Base-by-base conservation (phyloP, 2,888 invertebrate species). In the Lasioglossum oenotherae region DNA sequence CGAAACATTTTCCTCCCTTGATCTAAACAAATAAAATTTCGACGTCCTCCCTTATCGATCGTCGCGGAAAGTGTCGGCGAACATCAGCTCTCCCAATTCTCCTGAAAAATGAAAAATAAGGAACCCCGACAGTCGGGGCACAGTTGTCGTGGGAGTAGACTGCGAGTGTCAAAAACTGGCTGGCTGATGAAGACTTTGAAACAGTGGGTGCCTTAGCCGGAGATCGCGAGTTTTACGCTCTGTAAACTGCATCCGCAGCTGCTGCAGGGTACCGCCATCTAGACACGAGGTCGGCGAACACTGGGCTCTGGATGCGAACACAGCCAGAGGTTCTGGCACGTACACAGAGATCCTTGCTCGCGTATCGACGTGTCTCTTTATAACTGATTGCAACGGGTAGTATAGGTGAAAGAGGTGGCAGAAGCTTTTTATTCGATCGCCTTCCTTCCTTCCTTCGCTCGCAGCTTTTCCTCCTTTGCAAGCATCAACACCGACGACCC, bases 321-420 rank as follows among this genome's bases (percentile, higher is more conserved):
- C 60, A 60, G 44, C 31, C 67, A 53, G 53, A 53, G 53, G 23
- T 53, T 53, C 53, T 53, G 23, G 53, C 53, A 46, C 83, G 72
- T 57, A 12, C 67, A 73, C 44, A 71, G 64, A 75, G 53, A 75
- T 41, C 69, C 72, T 44, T 67, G 74, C 82, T 74, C 76, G 82
- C 81, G 81, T 85, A 91, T 90, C 89, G 90, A 87, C 83, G 89
- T 81, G 85, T 87, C 89, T 80, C 79, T 79, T 85, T 81, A 83
- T 88, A 90, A 89, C 89, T 84, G 89, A 90, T 90, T 90, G 90
- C 87, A 88, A 81, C 82, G 74, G 73, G 82, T 80, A 88, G 82
- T 78, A 44, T 44, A 73, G 85, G 64, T 72, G 82, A 78, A 82
- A 86, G 84, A 83, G 81, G 81, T 81, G 85, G 81, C 81, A 82